Conservation (phyloP, 2,888 invertebrate genomes). For the Tetrapedia diversipes region DNA sequence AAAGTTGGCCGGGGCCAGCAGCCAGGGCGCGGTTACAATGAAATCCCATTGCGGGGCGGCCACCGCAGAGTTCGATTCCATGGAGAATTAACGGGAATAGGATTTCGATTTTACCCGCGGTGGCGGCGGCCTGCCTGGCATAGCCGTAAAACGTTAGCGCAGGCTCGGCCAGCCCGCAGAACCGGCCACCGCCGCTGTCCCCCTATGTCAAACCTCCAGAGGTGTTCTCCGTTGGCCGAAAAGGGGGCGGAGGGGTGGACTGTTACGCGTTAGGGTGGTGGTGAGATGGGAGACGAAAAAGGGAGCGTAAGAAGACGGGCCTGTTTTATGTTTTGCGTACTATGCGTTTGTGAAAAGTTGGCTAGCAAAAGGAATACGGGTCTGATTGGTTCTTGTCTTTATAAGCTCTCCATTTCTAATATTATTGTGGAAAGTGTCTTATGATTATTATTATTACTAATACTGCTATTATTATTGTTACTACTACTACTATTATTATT, state of each 20-base stretch:
- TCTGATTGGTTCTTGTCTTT: too few species aligned
- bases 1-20: slow-evolving; percentile 39
- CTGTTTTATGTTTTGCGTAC: slow-evolving; percentile 74
- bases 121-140: slow-evolving; percentile 51
- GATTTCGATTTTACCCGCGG: slow-evolving; percentile 78
- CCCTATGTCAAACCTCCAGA: slow-evolving; percentile 49
- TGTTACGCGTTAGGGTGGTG: slow-evolving; percentile 27
- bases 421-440: too few species aligned
- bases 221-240: slow-evolving; percentile 43
- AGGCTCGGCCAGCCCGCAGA: slow-evolving; percentile 69
- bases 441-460: too few species aligned
- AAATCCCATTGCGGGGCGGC: slow-evolving; percentile 75
- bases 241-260: not conserved
- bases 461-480: too few species aligned
- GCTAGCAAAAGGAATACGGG: too few species aligned
- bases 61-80: slow-evolving; percentile 78
- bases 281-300: too few species aligned
- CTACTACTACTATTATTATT: too few species aligned
- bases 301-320: slow-evolving; percentile 56
- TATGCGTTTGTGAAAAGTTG: too few species aligned
- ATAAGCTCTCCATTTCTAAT: too few species aligned
- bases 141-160: slow-evolving; percentile 77
- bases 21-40: slow-evolving; percentile 71
- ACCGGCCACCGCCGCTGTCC: slow-evolving; percentile 38
- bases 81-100: slow-evolving; percentile 78